phyloP scores from a whole-genome alignment of 2,797 vertebrate genomes.

The Danio albolineatus region DNA sequence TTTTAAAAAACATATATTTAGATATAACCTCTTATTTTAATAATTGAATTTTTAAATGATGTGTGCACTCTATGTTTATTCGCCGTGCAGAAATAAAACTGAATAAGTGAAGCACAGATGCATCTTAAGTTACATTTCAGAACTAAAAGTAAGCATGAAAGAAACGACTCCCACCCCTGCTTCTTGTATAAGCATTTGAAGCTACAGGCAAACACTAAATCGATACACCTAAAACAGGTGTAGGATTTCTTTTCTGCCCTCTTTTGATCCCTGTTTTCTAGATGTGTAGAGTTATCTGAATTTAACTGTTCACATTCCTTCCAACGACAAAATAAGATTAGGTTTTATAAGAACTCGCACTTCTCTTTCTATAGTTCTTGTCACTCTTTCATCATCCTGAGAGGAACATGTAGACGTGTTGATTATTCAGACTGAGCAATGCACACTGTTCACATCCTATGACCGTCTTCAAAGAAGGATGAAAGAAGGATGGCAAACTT shows the following conservation, averaged over 20 bases:
- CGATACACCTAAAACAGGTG: not conserved
- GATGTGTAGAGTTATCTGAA: not conserved
- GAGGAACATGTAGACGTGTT: constrained; percentile 9
- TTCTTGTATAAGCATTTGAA: not conserved
- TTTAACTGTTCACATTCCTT: not conserved
- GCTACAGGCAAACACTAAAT: constrained; percentile 1
- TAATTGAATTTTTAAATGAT: not conserved
- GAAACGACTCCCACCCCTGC: not conserved
- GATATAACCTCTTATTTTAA: too few relatives aligned
- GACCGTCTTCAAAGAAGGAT: not conserved
- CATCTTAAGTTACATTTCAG: not conserved
- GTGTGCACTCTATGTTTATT: not conserved
- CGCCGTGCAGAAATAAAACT: not conserved
- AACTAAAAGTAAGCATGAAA: not conserved
- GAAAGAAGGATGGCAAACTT: not conserved
- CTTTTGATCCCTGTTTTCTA: not conserved
- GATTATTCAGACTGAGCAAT: constrained; percentile 10
- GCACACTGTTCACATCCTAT: not conserved
- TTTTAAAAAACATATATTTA: too few relatives aligned
- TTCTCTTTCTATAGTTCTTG: not conserved
- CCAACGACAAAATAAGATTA: constrained; percentile 16
- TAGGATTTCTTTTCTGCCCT: not conserved
- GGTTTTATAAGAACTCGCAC: not conserved
- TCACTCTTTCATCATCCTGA: not conserved
- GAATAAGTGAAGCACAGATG: not conserved